phyloP scores from a whole-genome alignment of 1,140 invertebrate genomes.

The Physella acuta region DNA sequence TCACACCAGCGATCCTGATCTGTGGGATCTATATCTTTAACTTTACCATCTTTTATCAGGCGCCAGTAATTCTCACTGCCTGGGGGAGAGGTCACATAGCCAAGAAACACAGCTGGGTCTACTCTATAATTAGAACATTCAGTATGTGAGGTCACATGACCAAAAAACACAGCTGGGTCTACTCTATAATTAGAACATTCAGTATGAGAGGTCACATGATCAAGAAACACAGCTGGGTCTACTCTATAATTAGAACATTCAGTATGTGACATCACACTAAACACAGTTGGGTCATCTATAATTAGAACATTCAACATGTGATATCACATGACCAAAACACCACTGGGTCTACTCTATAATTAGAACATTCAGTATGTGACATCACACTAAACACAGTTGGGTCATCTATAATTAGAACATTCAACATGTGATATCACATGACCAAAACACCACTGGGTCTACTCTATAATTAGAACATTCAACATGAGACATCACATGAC shows the following conservation, averaged over 20 bases:
- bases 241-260: constrained; percentile 53
- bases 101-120: constrained; percentile 57
- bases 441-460: too few species aligned
- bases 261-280: constrained; percentile 56
- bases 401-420: constrained; percentile 56
- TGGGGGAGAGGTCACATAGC: constrained; percentile 57
- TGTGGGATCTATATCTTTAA: constrained; percentile 56
- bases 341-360: constrained; percentile 52
- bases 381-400: too few species aligned
- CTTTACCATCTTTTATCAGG: constrained; percentile 41
- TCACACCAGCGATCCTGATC: constrained; percentile 57
- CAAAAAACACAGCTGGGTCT: constrained; percentile 57
- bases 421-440: constrained; percentile 56
- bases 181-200: constrained; percentile 53
- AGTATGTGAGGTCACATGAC: constrained; percentile 57
- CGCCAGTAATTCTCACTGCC: constrained; percentile 50
- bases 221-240: constrained; percentile 57
- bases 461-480: too few species aligned
- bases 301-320: constrained; percentile 48
- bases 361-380: too few species aligned
- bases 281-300: constrained; percentile 58
- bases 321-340: constrained; percentile 59
- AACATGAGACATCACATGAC: too few species aligned
- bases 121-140: constrained; percentile 53
- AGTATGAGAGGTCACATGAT: constrained; percentile 56